A percentile compares a stretch with the other conserved stretches of the same genome.
Evolutionary conservation across 2,888 invertebrate genomes (phyloP).

Genomic region (Xylota segnis): DNA sequence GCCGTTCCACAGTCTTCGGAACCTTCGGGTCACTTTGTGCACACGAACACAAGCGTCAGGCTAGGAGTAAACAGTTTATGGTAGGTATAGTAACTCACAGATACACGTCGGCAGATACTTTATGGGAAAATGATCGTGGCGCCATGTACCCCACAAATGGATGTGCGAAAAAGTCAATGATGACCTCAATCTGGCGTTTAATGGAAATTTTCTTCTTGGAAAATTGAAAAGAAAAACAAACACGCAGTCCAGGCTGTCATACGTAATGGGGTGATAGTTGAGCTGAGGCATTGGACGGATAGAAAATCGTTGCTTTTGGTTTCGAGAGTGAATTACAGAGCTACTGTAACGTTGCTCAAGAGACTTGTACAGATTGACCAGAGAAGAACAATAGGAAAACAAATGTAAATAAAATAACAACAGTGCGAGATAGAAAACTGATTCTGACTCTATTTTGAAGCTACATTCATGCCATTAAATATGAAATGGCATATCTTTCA

Average conservation of each 20-base stretch:
- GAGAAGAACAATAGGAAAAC: no score
- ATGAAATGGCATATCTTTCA: no score
- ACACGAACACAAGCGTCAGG: not conserved
- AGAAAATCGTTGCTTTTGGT: not conserved
- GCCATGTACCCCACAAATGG: conserved; percentile 61
- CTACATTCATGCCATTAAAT: no score
- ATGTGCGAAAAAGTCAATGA: conserved; percentile 68
- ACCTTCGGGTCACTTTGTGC: conserved; percentile 56
- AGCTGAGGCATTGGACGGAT: not conserved
- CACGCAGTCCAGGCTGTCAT: conserved; percentile 4
- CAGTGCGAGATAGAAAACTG: no score
- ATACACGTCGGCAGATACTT: not conserved
- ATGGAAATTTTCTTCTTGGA: conserved; percentile 41
- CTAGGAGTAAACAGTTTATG: no score
- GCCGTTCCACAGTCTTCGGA: conserved; percentile 45
- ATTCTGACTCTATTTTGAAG: no score
- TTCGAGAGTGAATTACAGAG: not conserved
- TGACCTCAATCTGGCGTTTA: conserved; percentile 59
- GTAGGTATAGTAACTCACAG: conserved; percentile 3
- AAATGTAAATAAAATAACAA: no score
- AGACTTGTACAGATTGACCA: no score
- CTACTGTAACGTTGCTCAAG: no score
- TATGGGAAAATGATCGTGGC: conserved; percentile 40
- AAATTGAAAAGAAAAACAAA: conserved; percentile 10
- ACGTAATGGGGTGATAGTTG: not conserved